A percentile compares a stretch with the other conserved stretches of the same genome.
These are phyloP conservation scores for Oscheius sp. DNA, from an alignment of 2,888 invertebrate species.

Conservation along the genomic window DNA sequence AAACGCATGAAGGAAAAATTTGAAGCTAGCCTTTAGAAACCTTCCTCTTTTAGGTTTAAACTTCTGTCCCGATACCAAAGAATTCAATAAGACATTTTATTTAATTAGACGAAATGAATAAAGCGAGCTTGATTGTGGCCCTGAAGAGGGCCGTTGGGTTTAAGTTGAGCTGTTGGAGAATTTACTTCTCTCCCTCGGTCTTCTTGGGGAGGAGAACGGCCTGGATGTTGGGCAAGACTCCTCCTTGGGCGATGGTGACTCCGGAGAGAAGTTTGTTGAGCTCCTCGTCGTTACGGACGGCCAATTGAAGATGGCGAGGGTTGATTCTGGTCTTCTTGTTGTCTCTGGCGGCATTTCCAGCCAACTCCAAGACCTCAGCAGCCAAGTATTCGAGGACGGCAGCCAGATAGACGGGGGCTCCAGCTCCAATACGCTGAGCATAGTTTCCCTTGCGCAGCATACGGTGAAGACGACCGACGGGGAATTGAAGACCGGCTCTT, in stretches of 20 bases:
- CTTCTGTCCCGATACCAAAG: not conserved
- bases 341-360: slow-evolving; percentile 72
- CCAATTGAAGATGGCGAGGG: slow-evolving; percentile 70
- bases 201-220: slow-evolving; percentile 69
- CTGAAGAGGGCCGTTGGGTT: slow-evolving; percentile 61
- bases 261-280: slow-evolving; percentile 72
- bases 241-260: slow-evolving; percentile 85
- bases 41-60: no score
- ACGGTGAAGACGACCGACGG: slow-evolving; percentile 68
- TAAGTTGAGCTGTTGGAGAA: not conserved
- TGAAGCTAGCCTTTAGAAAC: no score
- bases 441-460: slow-evolving; percentile 66
- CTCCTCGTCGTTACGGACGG: slow-evolving; percentile 69
- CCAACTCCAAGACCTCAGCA: slow-evolving; percentile 62
- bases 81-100: not conserved
- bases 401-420: slow-evolving; percentile 67
- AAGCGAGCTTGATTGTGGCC: slow-evolving; percentile 40
- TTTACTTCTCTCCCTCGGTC: slow-evolving; percentile 57
- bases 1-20: no score
- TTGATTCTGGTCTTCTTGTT: slow-evolving; percentile 74
- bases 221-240: slow-evolving; percentile 76
- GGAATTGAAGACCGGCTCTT: slow-evolving; percentile 69
- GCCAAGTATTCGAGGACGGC: slow-evolving; percentile 67
- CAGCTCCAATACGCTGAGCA: slow-evolving; percentile 66
- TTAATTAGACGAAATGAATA: not conserved